Percentiles rank a stretch among this genome's conserved stretches.
These are phyloP conservation scores for Phaetusa simplex DNA, from an alignment of 2,113 vertebrate genomes.

Conservation along the genomic window DNA sequence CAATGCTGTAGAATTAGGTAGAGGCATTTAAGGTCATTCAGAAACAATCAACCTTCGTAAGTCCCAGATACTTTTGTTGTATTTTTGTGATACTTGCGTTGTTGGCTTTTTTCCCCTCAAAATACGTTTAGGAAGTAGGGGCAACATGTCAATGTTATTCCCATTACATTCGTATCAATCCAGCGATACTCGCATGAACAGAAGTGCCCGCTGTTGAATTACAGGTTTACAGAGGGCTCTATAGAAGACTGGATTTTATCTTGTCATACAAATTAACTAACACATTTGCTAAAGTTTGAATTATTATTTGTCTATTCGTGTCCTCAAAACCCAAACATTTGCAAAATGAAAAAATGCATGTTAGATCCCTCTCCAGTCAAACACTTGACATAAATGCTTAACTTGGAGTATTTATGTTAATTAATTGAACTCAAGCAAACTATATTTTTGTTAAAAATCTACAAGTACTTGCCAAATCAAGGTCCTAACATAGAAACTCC, in stretches of 20 bases:
- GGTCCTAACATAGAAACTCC: not conserved
- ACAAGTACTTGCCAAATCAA: not conserved
- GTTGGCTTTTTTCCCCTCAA: not conserved
- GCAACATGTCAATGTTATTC: not conserved
- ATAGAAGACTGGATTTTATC: not conserved
- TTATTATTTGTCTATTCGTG: not conserved
- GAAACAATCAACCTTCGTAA: not conserved
- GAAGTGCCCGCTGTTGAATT: not conserved
- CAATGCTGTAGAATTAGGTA: slow-evolving; percentile 19
- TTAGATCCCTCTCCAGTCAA: not conserved
- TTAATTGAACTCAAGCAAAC: not conserved
- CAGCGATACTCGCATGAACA: not conserved
- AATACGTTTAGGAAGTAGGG: not conserved
- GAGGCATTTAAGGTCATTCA: slow-evolving; percentile 35
- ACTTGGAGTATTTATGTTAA: not conserved
- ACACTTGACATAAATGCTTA: slow-evolving; percentile 2
- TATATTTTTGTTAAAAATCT: not conserved
- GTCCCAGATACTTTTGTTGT: not conserved
- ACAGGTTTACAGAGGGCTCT: accelerated
- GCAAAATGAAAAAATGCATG: not conserved
- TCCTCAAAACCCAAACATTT: not conserved
- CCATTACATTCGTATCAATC: not conserved
- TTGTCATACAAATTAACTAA: not conserved
- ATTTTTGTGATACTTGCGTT: not conserved
- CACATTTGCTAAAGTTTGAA: not conserved